A percentile compares a stretch with the other conserved stretches of the same genome.
phyloP scores from a whole-genome alignment of 2,888 invertebrate genomes.

The Meandrusa payeni region DNA sequence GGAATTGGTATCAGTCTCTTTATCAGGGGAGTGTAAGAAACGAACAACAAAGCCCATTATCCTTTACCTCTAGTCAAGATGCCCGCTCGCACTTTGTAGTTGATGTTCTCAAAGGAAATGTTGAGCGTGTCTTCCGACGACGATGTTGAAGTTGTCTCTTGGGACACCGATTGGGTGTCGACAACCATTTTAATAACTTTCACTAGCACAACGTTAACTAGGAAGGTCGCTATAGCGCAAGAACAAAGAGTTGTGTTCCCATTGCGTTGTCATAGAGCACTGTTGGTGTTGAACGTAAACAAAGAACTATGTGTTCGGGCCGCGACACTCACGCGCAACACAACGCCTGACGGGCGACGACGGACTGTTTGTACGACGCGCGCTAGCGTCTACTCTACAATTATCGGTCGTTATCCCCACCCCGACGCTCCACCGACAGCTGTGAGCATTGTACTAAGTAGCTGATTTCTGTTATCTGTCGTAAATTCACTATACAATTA shows the following conservation, averaged over 20 bases:
- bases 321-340: slow-evolving; percentile 41
- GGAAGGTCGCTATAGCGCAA: slow-evolving; percentile 36
- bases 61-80: slow-evolving; percentile 78
- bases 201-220: slow-evolving; percentile 39
- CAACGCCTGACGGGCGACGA: slow-evolving; percentile 31
- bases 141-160: slow-evolving; percentile 63
- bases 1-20: slow-evolving; percentile 21
- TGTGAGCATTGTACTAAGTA: slow-evolving; percentile 35
- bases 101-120: slow-evolving; percentile 84
- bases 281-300: slow-evolving; percentile 56
- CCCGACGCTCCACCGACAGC: slow-evolving; percentile 39
- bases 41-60: slow-evolving; percentile 22
- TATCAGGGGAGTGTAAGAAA: slow-evolving; percentile 15
- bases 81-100: slow-evolving; percentile 83
- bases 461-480: slow-evolving; percentile 41
- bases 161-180: slow-evolving; percentile 59
- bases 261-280: slow-evolving; percentile 50
- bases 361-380: slow-evolving; percentile 33
- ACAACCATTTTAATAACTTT: slow-evolving; percentile 53
- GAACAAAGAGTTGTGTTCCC: slow-evolving; percentile 42
- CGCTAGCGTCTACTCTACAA: slow-evolving; percentile 24
- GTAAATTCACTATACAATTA: slow-evolving; percentile 18
- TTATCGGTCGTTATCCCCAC: slow-evolving; percentile 69
- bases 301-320: slow-evolving; percentile 43
- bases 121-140: slow-evolving; percentile 75